Base-by-base conservation (phyloP, 2,113 vertebrate genomes). In the Suricata suricatta region DNA sequence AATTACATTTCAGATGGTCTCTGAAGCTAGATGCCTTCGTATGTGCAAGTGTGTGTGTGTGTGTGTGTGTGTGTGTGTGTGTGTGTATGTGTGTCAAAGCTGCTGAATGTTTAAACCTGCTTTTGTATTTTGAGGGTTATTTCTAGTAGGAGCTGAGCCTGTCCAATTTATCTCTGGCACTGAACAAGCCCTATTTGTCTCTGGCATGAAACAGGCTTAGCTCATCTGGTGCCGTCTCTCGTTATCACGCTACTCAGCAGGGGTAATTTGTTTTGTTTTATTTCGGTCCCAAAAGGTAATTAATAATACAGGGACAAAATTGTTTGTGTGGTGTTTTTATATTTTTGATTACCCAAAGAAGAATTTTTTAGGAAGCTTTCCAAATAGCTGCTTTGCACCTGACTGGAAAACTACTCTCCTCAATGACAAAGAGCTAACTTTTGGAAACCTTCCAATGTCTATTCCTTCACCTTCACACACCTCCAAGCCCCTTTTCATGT, bases 181-280 rank as follows among this genome's bases (percentile, higher is more conserved):
- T 0, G 69, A 93, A 92, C 50, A 87, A 97, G 90, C 83, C 97
- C 94, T 97, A 71, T 98, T 97, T 97, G 97, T 98, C 97, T 97
- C 95, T 98, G 97, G 97, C 97, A 96, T 57, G 68, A 91, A 97
- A 54, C 95, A 95, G 89, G 86, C 91, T 94, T 89, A 95, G 97
- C 96, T 97, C 97, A 72, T 98, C 97, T 95, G 98, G 88, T 95
- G 85, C 95, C 0, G 5, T 96, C 76, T 84, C 96, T 94, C 96
- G 88, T 98, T 97, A 96, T 97, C 97, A 95, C 8, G 5, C 74
- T 97, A 80, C 96, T 96, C 97, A 98, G 95, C 94, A 96, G 95
- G 91, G 89, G 83, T 96, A 97, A 98, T 98, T 98, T 98, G 97
- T 98, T 98, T 97, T 95, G 95, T 97, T 98, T 98, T 98, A 97